phyloP scores from a whole-genome alignment of 2,113 vertebrate genomes.

The Bungarus multicinctus region DNA sequence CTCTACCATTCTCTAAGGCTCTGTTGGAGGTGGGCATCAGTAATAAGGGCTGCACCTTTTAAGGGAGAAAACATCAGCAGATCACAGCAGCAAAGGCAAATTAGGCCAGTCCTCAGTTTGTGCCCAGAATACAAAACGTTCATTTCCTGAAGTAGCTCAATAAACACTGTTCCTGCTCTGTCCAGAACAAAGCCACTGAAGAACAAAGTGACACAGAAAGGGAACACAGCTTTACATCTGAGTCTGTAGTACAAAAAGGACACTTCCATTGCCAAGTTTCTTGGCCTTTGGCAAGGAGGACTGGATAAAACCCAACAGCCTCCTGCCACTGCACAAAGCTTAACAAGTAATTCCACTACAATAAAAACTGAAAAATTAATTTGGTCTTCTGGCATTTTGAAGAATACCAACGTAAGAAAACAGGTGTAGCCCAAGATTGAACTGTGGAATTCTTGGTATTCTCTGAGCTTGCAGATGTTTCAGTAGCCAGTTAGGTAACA shows the following conservation, averaged over 20 bases:
- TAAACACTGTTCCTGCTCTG: slow-evolving; percentile 6
- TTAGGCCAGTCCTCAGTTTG: slow-evolving; percentile 21
- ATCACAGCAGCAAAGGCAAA: slow-evolving; percentile 6
- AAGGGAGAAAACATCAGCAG: slow-evolving; percentile 3
- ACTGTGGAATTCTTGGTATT: neutral
- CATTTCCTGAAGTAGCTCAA: slow-evolving; percentile 2
- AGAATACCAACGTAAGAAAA: neutral
- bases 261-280: neutral
- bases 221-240: neutral
- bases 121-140: slow-evolving; percentile 16
- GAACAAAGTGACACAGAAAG: neutral
- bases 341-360: neutral
- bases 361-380: neutral
- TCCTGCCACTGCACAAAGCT: neutral
- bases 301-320: neutral
- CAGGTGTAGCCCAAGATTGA: neutral
- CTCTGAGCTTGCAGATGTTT: neutral
- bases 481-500: neutral
- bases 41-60: neutral
- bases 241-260: neutral
- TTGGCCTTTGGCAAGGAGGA: neutral
- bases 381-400: neutral
- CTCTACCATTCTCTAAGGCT: neutral
- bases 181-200: neutral
- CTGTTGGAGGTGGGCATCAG: neutral